Base-by-base conservation (phyloP, 2,797 vertebrate species). In the Alca torda region DNA sequence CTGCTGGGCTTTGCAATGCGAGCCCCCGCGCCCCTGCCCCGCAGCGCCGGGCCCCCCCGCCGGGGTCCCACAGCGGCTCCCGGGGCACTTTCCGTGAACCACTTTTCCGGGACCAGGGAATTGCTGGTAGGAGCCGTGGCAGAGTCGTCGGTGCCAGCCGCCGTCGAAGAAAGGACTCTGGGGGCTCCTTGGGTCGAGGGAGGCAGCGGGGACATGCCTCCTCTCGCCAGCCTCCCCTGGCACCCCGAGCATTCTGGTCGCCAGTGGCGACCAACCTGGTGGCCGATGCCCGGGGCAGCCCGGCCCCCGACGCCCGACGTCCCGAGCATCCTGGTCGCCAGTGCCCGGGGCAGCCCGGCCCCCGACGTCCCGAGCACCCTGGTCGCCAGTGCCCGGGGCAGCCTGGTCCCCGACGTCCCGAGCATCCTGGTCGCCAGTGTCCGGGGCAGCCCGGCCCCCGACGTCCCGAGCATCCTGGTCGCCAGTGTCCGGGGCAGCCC, bases 151-250 rank as follows among this genome's bases (percentile, higher is more conserved):
- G 14, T 69, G 56, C 41, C 24, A 8, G 43, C 57, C 5, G 9
- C 25, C 10, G 8, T 48, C 31, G 5, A 33, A 67, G 19, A 41
- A 35, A 23, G 23, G 16, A 23, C 16, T 37, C 35, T 13, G 3
- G 13, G 12, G 16, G 8, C 24, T 51, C 8, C 48, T 18, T 10
- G 11, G 17, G 26, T 9, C 0, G 39, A 51, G 35, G 31, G 28
- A 61, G 25, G 8, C 25, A 57, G 51, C 4, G 13, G 7, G 4
- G 13, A 37, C 18, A 0, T 45, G 23, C 10, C 3, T 35, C 18
- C 16, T 45, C 35, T 78, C 13, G 16, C 21, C 53, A 41, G 16
- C 5, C 23, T 54, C 9, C 45, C 21, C 28, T 5, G 23, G 8
- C 16, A 5, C 9, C 13, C 50, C 31, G 9, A 16, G 24, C 25